Base-by-base conservation (phyloP, 2,113 vertebrate species). In the Dermatemys mawii region DNA sequence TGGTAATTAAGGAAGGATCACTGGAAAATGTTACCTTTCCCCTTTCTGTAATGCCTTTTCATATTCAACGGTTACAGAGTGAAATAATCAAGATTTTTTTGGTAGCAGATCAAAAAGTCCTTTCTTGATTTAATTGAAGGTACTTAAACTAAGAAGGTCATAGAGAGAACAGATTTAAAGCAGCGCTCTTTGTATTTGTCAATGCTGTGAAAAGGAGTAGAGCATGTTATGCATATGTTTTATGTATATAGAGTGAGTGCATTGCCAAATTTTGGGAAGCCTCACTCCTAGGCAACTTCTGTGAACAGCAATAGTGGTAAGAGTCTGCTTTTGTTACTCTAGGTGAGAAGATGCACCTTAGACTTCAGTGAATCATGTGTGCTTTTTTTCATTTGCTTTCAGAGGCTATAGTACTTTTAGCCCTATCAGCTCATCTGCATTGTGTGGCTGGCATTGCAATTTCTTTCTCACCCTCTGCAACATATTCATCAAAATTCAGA, bases 91-190 rank as follows among this genome's bases (percentile, higher is more conserved):
- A 93, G 75, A 29, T 50, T 63, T 95, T 54, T 95, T 96, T 94
- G 49, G 91, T 87, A 96, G 32, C 73, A 83, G 91, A 90, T 96
- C 85, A 92, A 94, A 96, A 97, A 96, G 80, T 94, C 76, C 57
- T 92, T 94, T 95, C 78, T 95, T 95, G 16, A 90, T 96, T 93
- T 95, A 96, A 94, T 82, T 97, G 80, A 67, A 96, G 91, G 53
- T 82, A 49, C 95, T 95, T 88, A 86, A 92, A 53, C 67, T 89
- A 83, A 95, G 84, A 88, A 81, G 90, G 87, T 97, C 89, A 78
- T 78, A 41, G 87, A 92, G 35, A 96, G 94, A 91, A 91, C 91
- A 97, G 81, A 82, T 94, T 97, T 93, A 91, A 83, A 97, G 78
- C 93, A 76, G 51, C 41, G 26, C 21, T 87, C 44, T 90, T 84